Conservation (phyloP, 2,888 invertebrate genomes). For the Orthosia gothica region DNA sequence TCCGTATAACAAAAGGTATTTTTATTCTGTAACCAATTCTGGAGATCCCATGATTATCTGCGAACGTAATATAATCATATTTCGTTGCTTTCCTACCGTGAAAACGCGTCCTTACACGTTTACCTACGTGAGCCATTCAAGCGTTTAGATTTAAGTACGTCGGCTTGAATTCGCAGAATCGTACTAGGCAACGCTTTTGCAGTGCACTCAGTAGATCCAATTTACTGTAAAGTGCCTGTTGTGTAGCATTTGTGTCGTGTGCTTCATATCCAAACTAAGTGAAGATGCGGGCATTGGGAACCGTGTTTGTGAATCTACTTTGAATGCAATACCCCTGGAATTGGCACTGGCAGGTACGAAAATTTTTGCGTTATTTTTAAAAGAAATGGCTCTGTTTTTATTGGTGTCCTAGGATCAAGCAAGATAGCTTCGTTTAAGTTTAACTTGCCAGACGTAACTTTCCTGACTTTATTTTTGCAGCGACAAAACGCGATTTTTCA, state of each 20-base stretch:
- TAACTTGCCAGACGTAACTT: neutral
- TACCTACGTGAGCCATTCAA: constrained; percentile 36
- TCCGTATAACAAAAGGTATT: constrained; percentile 24
- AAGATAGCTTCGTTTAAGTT: constrained; percentile 11
- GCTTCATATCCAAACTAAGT: constrained; percentile 51
- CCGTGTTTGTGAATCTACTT: constrained; percentile 11
- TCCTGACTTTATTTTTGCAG: neutral
- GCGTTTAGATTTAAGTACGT: constrained; percentile 56
- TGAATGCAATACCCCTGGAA: constrained; percentile 13
- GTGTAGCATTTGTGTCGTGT: constrained; percentile 62
- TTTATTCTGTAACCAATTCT: neutral
- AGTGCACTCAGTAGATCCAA: constrained; percentile 66
- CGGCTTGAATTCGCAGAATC: constrained; percentile 39
- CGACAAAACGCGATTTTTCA: neutral
- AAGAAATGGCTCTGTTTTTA: constrained; percentile 2
- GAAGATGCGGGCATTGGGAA: constrained; percentile 30
- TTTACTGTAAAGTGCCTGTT: constrained; percentile 66
- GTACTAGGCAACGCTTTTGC: constrained; percentile 53
- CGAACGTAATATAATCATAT: constrained; percentile 2
- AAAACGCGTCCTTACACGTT: constrained; percentile 11
- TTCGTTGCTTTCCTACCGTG: neutral
- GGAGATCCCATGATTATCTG: constrained; percentile 1
- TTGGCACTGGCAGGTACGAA: constrained; percentile 11
- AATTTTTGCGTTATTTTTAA: constrained; percentile 7
- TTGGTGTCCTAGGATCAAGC: constrained; percentile 13